A percentile compares a stretch with the other conserved stretches of the same genome.
Evolutionary conservation across 2,113 vertebrate species (phyloP).

Genomic region (Phyllostomus discolor): DNA sequence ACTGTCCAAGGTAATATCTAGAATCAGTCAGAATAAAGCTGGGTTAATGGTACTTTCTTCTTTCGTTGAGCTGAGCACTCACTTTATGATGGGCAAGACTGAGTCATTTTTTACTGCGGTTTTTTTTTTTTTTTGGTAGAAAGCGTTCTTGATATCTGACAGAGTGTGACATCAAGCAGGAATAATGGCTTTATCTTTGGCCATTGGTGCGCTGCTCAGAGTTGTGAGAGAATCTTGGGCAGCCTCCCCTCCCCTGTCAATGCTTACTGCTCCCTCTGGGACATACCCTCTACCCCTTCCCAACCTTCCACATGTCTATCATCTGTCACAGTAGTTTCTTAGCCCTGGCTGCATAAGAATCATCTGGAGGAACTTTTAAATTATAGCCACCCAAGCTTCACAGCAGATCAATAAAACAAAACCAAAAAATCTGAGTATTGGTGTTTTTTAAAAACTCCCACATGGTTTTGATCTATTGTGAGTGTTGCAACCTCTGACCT

Average conservation of each 20-base stretch:
- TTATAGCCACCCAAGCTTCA: background rate
- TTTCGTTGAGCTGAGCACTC: background rate
- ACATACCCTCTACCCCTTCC: background rate
- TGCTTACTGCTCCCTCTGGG: background rate
- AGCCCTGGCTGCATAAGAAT: background rate
- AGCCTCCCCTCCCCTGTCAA: background rate
- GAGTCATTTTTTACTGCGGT: background rate
- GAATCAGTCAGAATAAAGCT: background rate
- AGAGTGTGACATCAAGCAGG: background rate
- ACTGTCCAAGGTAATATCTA: background rate
- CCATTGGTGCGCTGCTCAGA: background rate
- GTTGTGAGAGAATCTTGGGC: background rate
- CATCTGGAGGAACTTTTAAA: background rate
- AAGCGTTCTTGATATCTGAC: background rate
- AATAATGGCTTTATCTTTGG: background rate
- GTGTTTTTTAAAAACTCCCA: background rate
- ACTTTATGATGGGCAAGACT: background rate
- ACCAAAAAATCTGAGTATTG: background rate
- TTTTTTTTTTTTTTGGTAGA: background rate
- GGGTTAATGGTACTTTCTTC: background rate
- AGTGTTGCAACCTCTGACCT: background rate
- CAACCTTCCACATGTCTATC: background rate
- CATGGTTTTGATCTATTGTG: background rate
- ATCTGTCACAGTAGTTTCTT: background rate
- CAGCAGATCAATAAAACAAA: background rate